phyloP scores from a whole-genome alignment of 1,140 invertebrate species.

The Caenorhabditis latens region DNA sequence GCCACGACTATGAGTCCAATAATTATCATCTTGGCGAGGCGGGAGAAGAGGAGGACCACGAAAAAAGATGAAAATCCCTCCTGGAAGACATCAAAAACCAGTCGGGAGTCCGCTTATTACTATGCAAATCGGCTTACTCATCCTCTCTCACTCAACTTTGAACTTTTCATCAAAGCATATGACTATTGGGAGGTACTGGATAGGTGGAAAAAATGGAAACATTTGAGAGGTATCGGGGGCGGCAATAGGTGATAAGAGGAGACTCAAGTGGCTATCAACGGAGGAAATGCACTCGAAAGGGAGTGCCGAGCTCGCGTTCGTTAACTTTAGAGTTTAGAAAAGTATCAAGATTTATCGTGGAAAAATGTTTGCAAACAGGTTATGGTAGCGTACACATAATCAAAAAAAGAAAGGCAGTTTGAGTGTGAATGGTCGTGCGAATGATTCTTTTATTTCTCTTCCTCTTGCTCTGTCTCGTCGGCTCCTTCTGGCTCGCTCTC shows the following conservation, averaged over 20 bases:
- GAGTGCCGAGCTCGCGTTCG: not conserved
- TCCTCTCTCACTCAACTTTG: constrained; percentile 47
- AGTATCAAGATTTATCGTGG: constrained; percentile 1
- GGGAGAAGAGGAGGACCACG: not conserved
- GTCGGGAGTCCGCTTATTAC: constrained; percentile 16
- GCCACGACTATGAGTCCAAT: constrained; percentile 24
- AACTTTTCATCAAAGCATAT: constrained; percentile 43
- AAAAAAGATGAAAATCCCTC: constrained; percentile 53
- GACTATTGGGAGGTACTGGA: not conserved
- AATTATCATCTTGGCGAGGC: constrained; percentile 16
- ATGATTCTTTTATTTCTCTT: not conserved
- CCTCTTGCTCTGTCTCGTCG: constrained; percentile 47
- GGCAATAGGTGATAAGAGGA: constrained; percentile 21
- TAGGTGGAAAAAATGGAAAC: constrained; percentile 34
- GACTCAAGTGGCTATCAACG: constrained; percentile 48
- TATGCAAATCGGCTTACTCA: constrained; percentile 56
- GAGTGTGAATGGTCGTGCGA: not conserved
- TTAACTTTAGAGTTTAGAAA: not conserved
- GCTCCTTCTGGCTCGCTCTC: constrained; percentile 63
- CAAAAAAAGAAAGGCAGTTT: constrained; percentile 8
- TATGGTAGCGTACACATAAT: constrained; percentile 35
- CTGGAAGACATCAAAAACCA: constrained; percentile 51
- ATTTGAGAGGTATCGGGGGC: not conserved
- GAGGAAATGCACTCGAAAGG: constrained; percentile 26
- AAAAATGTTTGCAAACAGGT: constrained; percentile 16